A percentile compares a stretch with the other conserved stretches of the same genome.
These are phyloP conservation scores for Phaethon lepturus DNA, from an alignment of 2,113 vertebrate species.

Conservation along the genomic window DNA sequence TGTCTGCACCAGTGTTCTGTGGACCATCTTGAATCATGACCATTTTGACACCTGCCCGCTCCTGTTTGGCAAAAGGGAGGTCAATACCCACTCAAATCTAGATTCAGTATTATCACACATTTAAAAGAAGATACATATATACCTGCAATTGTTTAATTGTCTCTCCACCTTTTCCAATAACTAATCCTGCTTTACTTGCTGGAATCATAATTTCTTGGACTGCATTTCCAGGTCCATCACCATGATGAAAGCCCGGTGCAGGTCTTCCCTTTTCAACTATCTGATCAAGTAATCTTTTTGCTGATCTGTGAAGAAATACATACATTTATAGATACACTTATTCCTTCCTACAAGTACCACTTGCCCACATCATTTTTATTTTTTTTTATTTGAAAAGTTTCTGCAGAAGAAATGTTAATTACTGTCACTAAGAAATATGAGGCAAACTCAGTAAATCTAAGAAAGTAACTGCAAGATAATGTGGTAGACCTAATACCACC, in stretches of 20 bases:
- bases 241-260: constrained; percentile 94
- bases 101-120: background rate
- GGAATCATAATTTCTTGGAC: constrained; percentile 99
- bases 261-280: constrained; percentile 98
- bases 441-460: background rate
- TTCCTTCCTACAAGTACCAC: background rate
- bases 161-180: constrained; percentile 97
- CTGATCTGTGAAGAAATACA: constrained; percentile 74
- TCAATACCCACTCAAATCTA: background rate
- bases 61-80: constrained; percentile 74
- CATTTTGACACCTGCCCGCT: constrained; percentile 97
- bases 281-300: constrained; percentile 92
- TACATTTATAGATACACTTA: background rate
- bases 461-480: background rate
- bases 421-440: background rate
- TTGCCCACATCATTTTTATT: background rate
- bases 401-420: background rate
- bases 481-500: background rate
- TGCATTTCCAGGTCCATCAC: constrained; percentile 92
- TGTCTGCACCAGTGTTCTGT: constrained; percentile 97
- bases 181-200: constrained; percentile 95
- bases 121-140: background rate
- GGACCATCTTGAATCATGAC: constrained; percentile 99
- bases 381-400: background rate
- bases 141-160: constrained; percentile 99